These are phyloP conservation scores for Siniperca knerii DNA, from an alignment of 2,113 vertebrate species.

Conservation along the genomic window DNA sequence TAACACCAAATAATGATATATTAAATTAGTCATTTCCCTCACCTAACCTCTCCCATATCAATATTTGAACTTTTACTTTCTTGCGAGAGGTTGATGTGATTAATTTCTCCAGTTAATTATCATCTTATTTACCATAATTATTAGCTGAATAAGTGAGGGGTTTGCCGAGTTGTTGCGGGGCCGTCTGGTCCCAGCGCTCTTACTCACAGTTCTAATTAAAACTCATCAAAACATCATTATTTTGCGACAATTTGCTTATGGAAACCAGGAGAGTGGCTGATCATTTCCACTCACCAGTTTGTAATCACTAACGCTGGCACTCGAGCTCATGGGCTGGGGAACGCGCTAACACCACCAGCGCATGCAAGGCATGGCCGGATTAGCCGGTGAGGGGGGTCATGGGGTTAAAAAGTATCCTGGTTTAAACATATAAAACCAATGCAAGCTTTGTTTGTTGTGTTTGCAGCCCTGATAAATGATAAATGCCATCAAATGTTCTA, in stretches of 20 bases:
- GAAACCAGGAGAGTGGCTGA: slow-evolving; percentile 87
- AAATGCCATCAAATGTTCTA: no score
- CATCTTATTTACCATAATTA: slow-evolving; percentile 46
- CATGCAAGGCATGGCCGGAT: background rate
- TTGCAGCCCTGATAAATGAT: no score
- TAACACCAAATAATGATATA: slow-evolving; percentile 9
- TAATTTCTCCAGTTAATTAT: slow-evolving; percentile 52
- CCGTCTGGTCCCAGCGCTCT: slow-evolving; percentile 90
- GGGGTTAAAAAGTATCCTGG: background rate
- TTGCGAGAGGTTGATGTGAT: slow-evolving; percentile 45
- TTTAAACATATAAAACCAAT: no score
- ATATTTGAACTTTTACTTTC: slow-evolving; percentile 50
- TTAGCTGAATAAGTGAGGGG: slow-evolving; percentile 27
- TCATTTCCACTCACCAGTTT: slow-evolving; percentile 89
- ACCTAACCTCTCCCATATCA: slow-evolving; percentile 28
- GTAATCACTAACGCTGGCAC: slow-evolving; percentile 23
- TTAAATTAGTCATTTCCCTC: background rate
- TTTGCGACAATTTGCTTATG: slow-evolving; percentile 92
- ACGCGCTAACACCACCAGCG: slow-evolving; percentile 1
- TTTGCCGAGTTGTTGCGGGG: slow-evolving; percentile 80
- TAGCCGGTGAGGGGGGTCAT: background rate
- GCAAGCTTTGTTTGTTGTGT: no score
- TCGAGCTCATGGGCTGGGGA: background rate
- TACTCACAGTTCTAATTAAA: slow-evolving; percentile 94
- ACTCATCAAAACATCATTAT: slow-evolving; percentile 94